Evolutionary conservation across 2,797 vertebrate species (phyloP).

Genomic region (Phoebastria nigripes): DNA sequence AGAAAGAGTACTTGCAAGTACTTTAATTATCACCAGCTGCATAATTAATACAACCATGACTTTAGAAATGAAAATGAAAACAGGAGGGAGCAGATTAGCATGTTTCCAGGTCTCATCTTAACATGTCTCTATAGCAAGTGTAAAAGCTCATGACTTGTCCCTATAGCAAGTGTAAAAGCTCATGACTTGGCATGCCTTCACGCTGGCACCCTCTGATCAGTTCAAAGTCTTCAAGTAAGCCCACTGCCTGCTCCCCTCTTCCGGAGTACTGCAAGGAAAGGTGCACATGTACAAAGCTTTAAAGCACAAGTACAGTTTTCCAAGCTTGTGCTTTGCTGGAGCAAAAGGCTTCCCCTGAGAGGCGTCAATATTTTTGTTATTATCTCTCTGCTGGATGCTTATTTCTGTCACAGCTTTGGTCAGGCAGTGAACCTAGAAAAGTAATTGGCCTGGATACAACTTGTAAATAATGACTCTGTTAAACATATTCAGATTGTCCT

Average conservation of each 20-base stretch:
- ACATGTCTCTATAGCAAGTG: neutral
- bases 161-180: neutral
- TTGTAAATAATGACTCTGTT: neutral
- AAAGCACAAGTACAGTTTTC: neutral
- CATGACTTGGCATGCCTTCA: neutral
- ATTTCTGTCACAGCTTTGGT: neutral
- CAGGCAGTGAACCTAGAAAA: neutral
- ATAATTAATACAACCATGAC: neutral
- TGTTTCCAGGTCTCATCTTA: neutral
- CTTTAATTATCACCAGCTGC: neutral
- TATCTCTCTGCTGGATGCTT: neutral
- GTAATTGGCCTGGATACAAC: neutral
- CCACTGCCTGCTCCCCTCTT: neutral
- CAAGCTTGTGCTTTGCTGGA: neutral
- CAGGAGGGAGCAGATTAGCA: neutral
- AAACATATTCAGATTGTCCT: neutral
- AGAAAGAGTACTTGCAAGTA: neutral
- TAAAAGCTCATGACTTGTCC: neutral
- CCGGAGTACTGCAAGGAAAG: neutral
- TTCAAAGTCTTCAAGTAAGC: neutral
- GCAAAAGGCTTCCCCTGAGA: neutral
- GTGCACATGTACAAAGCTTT: neutral
- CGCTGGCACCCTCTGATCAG: neutral
- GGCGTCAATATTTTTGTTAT: neutral
- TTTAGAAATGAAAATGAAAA: neutral